Conservation (phyloP, 2,888 invertebrate genomes). For the Caenorhabditis afra region DNA sequence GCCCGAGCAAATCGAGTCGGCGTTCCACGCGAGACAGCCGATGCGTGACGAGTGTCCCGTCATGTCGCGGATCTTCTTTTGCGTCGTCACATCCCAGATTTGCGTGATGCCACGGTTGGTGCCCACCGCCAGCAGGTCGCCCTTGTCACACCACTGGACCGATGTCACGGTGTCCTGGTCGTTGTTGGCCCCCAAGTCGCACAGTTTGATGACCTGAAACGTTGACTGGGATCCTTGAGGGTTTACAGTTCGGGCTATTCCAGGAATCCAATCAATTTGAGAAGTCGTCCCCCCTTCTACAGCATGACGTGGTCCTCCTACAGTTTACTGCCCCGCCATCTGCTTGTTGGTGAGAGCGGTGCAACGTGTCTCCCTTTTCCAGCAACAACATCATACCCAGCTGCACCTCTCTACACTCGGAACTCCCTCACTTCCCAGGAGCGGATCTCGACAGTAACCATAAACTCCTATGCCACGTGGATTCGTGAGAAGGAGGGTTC, state of each 20-base stretch:
- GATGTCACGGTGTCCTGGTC: slow-evolving; percentile 94
- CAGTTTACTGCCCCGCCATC: too few species aligned
- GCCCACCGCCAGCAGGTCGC: slow-evolving; percentile 96
- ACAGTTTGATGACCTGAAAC: slow-evolving; percentile 88
- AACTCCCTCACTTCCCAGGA: background rate
- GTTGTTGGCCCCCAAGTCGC: slow-evolving; percentile 87
- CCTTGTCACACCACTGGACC: slow-evolving; percentile 98
- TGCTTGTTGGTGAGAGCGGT: too few species aligned
- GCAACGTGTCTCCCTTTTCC: too few species aligned
- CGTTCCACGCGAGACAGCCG: slow-evolving; percentile 81
- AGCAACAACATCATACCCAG: too few species aligned
- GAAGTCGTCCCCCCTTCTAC: too few species aligned
- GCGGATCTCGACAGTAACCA: too few species aligned
- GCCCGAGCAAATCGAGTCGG: slow-evolving; percentile 85
- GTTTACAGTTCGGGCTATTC: too few species aligned
- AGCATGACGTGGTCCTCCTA: too few species aligned
- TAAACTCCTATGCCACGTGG: slow-evolving; percentile 37
- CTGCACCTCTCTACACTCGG: too few species aligned
- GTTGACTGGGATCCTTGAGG: too few species aligned
- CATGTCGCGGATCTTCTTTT: slow-evolving; percentile 87
- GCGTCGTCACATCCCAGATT: slow-evolving; percentile 96
- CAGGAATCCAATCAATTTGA: too few species aligned
- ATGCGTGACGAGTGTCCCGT: slow-evolving; percentile 76
- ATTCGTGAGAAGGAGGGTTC: background rate
- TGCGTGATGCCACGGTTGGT: slow-evolving; percentile 83